phyloP scores from a whole-genome alignment of 2,113 vertebrate species.

The Amblyornis subalaris region DNA sequence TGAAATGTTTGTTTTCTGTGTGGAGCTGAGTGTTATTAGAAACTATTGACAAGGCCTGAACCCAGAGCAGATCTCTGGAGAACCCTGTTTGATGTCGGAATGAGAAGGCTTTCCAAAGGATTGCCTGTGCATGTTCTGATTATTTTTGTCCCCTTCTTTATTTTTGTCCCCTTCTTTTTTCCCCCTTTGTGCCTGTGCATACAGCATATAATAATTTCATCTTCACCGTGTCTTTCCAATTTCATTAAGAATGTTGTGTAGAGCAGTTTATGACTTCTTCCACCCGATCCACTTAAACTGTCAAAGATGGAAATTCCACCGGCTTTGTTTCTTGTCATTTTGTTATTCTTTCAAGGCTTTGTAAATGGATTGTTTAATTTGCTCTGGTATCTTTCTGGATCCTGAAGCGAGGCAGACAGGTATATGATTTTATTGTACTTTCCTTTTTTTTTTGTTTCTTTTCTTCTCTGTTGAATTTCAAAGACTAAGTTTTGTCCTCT shows the following conservation, averaged over 20 bases:
- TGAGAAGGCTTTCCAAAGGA: neutral
- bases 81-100: neutral
- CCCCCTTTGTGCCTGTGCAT: rapidly evolving
- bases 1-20: neutral
- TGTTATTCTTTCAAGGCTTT: neutral
- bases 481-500: neutral
- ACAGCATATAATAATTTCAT: neutral
- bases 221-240: neutral
- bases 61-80: neutral
- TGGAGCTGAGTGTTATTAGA: neutral
- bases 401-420: neutral
- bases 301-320: neutral
- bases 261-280: neutral
- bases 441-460: neutral
- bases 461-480: neutral
- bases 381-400: neutral
- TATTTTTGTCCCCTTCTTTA: neutral
- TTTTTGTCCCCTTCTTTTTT: neutral
- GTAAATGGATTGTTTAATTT: neutral
- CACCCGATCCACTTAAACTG: neutral
- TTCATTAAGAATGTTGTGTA: neutral
- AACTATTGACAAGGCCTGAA: neutral
- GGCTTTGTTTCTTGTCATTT: neutral
- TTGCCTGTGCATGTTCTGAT: neutral
- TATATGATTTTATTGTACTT: neutral